Conservation (phyloP, 2,113 vertebrate species). For the Gymnogyps californianus region DNA sequence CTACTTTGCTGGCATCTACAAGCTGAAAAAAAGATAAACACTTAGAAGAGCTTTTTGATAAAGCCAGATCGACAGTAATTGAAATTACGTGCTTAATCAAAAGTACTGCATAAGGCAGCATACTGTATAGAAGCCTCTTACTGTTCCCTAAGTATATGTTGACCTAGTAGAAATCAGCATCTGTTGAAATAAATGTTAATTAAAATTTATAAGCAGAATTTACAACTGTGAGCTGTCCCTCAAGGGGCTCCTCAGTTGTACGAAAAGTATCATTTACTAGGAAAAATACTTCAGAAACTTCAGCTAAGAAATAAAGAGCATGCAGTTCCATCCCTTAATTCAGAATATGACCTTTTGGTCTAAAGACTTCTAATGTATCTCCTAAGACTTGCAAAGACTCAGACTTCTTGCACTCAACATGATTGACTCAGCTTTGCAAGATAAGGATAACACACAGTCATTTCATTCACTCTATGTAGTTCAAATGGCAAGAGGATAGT, state of each 20-base stretch:
- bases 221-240: neutral
- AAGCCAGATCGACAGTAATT: neutral
- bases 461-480: neutral
- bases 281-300: neutral
- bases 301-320: neutral
- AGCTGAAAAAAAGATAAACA: neutral
- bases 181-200: conserved; percentile 28
- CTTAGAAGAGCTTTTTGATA: neutral
- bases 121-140: neutral
- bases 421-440: neutral
- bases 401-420: neutral
- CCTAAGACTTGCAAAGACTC: neutral
- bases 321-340: neutral
- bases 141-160: neutral
- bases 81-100: neutral
- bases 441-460: neutral
- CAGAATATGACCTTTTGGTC: neutral
- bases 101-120: neutral
- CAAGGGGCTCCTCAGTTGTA: neutral
- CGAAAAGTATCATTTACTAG: neutral
- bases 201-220: conserved; percentile 23
- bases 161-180: conserved; percentile 3
- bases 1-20: neutral
- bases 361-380: neutral
- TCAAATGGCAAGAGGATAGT: neutral